These are phyloP conservation scores for Cottus gobio DNA, from an alignment of 2,113 vertebrate species.

Conservation along the genomic window DNA sequence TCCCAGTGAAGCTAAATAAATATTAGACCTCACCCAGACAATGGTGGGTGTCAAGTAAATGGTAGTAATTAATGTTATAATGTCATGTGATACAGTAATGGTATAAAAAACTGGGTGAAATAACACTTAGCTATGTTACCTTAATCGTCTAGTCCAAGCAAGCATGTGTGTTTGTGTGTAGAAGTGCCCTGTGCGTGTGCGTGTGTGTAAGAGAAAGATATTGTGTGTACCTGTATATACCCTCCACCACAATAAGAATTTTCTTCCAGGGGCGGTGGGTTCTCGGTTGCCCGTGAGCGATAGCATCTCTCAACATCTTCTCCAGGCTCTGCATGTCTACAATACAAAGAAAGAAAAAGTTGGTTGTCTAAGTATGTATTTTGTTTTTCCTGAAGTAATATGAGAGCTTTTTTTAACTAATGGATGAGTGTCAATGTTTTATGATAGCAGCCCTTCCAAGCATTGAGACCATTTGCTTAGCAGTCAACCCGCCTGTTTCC, in stretches of 20 bases:
- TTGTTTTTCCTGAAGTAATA: background rate
- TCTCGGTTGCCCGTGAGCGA: conserved; percentile 94
- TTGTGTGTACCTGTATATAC: conserved; percentile 92
- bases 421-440: conserved; percentile 34
- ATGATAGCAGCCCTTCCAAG: conserved; percentile 6
- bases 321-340: conserved; percentile 99
- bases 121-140: background rate
- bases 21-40: background rate
- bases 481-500: background rate
- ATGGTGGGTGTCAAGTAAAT: no score
- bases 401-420: background rate
- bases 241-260: conserved; percentile 97
- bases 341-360: background rate
- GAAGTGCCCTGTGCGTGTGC: background rate
- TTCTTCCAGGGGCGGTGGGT: conserved; percentile 98
- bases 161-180: background rate
- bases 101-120: background rate
- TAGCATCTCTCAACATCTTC: conserved; percentile 96
- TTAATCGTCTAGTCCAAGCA: background rate
- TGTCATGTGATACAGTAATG: conserved; percentile 5
- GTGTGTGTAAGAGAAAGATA: background rate
- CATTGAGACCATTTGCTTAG: background rate
- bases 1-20: background rate
- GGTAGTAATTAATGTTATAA: background rate
- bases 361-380: background rate